phyloP scores from a whole-genome alignment of 2,113 vertebrate genomes.

The Thalassoma bifasciatum region DNA sequence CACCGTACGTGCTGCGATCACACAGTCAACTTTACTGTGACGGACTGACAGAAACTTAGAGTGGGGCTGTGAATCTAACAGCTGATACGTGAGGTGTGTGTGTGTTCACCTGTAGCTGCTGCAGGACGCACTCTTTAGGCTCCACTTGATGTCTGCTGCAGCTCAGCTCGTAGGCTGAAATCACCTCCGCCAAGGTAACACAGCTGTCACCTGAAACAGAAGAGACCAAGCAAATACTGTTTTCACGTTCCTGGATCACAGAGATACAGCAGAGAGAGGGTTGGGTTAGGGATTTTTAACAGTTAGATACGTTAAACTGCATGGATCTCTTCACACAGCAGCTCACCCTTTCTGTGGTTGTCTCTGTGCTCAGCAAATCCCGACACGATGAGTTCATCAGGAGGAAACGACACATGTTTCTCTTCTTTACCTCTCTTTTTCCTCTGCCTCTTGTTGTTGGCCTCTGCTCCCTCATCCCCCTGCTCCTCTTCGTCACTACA shows the following conservation, averaged over 20 bases:
- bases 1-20: too few relatives aligned
- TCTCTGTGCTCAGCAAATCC: slow-evolving; percentile 75
- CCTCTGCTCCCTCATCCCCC: slow-evolving; percentile 38
- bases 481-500: slow-evolving; percentile 53
- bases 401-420: slow-evolving; percentile 82
- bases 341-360: slow-evolving; percentile 67
- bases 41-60: too few relatives aligned
- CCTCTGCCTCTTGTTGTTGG: slow-evolving; percentile 21
- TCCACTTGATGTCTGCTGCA: slow-evolving; percentile 80
- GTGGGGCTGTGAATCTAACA: too few relatives aligned
- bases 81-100: background rate
- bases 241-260: slow-evolving; percentile 44
- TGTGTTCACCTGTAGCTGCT: slow-evolving; percentile 80
- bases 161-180: slow-evolving; percentile 78
- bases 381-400: slow-evolving; percentile 81
- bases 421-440: slow-evolving; percentile 60
- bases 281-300: too few relatives aligned
- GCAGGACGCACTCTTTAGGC: slow-evolving; percentile 72
- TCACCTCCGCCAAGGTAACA: slow-evolving; percentile 78
- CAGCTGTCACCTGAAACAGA: slow-evolving; percentile 75
- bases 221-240: slow-evolving; percentile 42
- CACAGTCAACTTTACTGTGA: too few relatives aligned
- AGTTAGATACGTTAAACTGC: background rate
- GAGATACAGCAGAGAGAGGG: too few relatives aligned
- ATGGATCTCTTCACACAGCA: slow-evolving; percentile 13